These are phyloP conservation scores for Ecliptopera silaceata DNA, from an alignment of 2,888 invertebrate genomes.

Conservation along the genomic window DNA sequence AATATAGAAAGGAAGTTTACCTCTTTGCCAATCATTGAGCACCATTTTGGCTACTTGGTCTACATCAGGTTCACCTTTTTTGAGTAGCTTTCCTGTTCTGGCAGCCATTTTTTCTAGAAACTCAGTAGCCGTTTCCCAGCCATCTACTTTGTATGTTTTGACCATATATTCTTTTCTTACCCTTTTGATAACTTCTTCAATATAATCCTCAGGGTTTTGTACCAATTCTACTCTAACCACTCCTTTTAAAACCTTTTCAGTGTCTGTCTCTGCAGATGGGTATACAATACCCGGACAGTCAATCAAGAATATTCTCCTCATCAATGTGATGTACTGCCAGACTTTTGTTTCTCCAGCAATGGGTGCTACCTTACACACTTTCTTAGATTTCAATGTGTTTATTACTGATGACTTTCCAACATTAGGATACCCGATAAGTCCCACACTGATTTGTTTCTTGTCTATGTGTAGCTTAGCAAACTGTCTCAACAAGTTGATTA, in stretches of 20 bases:
- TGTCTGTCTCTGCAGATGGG: conserved; percentile 97
- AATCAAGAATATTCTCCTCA: conserved; percentile 97
- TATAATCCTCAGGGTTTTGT: conserved; percentile 97
- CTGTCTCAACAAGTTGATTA: conserved; percentile 97
- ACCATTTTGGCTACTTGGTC: conserved; percentile 95
- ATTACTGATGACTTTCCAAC: conserved; percentile 99
- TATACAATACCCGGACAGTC: conserved; percentile 99
- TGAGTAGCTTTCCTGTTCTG: conserved; percentile 94
- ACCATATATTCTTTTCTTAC: conserved; percentile 94
- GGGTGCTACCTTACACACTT: conserved; percentile 99
- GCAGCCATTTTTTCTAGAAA: conserved; percentile 96
- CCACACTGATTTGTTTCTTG: conserved; percentile 99
- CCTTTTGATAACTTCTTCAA: conserved; percentile 91
- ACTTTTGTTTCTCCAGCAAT: conserved; percentile 99
- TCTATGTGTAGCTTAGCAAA: conserved; percentile 97
- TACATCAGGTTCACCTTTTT: conserved; percentile 98
- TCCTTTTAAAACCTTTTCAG: conserved; percentile 97
- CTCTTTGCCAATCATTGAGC: conserved; percentile 99
- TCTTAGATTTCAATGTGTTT: conserved; percentile 96
- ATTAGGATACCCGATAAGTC: conserved; percentile 99
- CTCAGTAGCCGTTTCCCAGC: conserved; percentile 91
- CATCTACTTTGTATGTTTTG: conserved; percentile 94
- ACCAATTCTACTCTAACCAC: conserved; percentile 98
- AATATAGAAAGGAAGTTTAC: conserved; percentile 97
- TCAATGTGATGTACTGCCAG: conserved; percentile 99